Conservation (phyloP, 2,797 vertebrate species). For the Miichthys miiuy region DNA sequence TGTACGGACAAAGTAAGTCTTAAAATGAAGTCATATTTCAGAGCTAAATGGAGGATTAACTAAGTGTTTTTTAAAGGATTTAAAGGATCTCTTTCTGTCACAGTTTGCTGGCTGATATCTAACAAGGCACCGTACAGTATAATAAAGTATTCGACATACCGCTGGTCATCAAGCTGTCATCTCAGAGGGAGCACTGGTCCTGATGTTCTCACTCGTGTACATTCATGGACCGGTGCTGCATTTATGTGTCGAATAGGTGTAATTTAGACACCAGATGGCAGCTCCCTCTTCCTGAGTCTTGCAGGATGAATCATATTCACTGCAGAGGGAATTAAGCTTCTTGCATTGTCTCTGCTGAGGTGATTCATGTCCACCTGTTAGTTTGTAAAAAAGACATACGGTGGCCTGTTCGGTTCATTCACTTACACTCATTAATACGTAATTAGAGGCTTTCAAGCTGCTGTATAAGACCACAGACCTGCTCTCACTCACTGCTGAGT, state of each 20-base stretch:
- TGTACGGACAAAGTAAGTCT: background rate
- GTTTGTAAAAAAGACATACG: background rate
- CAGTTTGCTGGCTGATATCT: background rate
- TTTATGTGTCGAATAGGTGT: background rate
- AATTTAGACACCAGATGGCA: conserved; percentile 13
- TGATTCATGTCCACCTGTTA: conserved; percentile 48
- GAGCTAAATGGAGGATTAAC: background rate
- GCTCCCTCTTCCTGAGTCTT: background rate
- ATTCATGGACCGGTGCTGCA: background rate
- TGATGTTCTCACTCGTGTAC: background rate
- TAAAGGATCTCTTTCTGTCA: background rate
- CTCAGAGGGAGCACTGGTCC: background rate
- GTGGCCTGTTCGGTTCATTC: conserved; percentile 17
- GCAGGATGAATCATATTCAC: conserved; percentile 21
- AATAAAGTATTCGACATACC: background rate
- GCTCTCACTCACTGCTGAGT: conserved; percentile 34
- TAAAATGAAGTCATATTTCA: background rate
- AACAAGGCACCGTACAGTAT: background rate
- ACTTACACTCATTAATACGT: conserved; percentile 35
- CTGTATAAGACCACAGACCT: conserved; percentile 8
- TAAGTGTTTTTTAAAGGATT: background rate
- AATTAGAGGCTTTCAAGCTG: conserved; percentile 40
- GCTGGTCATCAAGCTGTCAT: background rate
- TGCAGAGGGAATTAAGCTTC: background rate
- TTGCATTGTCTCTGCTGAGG: conserved; percentile 23